Evolutionary conservation across 2,888 invertebrate species (phyloP).

Genomic region (Yponomeuta malinellus): DNA sequence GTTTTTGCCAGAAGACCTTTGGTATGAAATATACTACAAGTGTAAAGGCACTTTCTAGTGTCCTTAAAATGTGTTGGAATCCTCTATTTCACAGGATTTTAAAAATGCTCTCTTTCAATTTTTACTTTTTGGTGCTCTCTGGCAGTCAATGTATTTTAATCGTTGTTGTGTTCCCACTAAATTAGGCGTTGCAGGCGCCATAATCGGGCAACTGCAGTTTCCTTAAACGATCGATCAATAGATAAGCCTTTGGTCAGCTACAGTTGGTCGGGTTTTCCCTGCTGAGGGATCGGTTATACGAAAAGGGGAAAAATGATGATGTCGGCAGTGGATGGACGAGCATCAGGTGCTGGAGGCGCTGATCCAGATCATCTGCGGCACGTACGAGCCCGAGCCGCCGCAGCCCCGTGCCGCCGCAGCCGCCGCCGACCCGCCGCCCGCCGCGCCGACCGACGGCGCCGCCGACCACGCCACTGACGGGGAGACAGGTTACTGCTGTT

Average conservation of each 20-base stretch:
- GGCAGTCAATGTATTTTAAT: not conserved
- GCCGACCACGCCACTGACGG: not conserved
- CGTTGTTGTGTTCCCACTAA: too few species aligned
- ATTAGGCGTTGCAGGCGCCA: too few species aligned
- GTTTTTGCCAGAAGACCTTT: too few species aligned
- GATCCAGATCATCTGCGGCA: conserved; percentile 74
- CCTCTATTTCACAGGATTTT: not conserved
- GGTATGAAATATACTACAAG: too few species aligned
- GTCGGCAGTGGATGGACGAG: conserved; percentile 89
- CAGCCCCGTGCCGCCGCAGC: not conserved
- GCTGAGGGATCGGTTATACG: too few species aligned
- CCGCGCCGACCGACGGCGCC: not conserved
- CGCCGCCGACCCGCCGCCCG: not conserved
- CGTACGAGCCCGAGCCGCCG: conserved; percentile 42
- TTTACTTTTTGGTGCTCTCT: not conserved
- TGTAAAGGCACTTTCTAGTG: too few species aligned
- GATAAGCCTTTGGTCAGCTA: too few species aligned
- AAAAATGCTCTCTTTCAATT: not conserved
- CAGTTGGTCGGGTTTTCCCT: too few species aligned
- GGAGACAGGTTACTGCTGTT: not conserved
- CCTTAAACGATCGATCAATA: too few species aligned
- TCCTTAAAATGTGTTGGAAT: too few species aligned
- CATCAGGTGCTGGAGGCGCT: conserved; percentile 90
- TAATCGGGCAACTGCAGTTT: too few species aligned
- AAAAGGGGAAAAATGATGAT: not conserved